Percentiles rank a stretch among this genome's conserved stretches.
phyloP scores from a whole-genome alignment of 2,797 vertebrate species.

The Sebastes flavidus region DNA sequence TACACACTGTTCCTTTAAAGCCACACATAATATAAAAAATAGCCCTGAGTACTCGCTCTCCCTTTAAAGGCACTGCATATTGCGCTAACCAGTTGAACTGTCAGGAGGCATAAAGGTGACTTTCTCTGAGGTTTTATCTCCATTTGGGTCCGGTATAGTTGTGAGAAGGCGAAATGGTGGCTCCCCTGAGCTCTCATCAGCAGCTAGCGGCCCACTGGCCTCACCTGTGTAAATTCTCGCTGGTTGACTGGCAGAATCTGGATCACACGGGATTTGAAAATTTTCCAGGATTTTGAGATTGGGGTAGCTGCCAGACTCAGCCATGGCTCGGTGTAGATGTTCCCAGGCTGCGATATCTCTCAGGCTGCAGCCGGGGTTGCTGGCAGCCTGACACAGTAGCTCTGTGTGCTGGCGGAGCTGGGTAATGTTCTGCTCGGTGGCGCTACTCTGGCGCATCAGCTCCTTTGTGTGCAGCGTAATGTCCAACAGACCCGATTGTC shows the following conservation, averaged over 20 bases:
- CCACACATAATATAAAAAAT: not conserved
- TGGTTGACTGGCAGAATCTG: slow-evolving; percentile 1
- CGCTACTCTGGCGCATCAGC: slow-evolving; percentile 73
- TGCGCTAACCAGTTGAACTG: slow-evolving; percentile 70
- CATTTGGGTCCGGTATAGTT: not conserved
- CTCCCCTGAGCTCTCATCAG: not conserved
- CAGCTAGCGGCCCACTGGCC: not conserved
- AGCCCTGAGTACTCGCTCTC: slow-evolving; percentile 15
- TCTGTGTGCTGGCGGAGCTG: slow-evolving; percentile 78
- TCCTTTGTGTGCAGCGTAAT: slow-evolving; percentile 81
- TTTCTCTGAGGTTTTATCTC: slow-evolving; percentile 17
- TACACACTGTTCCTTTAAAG: not conserved
- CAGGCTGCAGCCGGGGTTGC: slow-evolving; percentile 9
- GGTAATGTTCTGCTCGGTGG: slow-evolving; percentile 69
- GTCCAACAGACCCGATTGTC: slow-evolving; percentile 78
- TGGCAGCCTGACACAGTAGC: slow-evolving; percentile 72
- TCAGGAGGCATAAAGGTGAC: slow-evolving; percentile 67
- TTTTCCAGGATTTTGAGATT: slow-evolving; percentile 45
- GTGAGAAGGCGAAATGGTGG: slow-evolving; percentile 5
- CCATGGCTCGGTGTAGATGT: slow-evolving; percentile 70
- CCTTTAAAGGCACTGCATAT: slow-evolving; percentile 34
- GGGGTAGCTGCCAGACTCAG: slow-evolving; percentile 72
- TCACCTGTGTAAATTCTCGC: slow-evolving; percentile 9
- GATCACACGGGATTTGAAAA: not conserved
- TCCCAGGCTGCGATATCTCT: slow-evolving; percentile 46